Evolutionary conservation across 2,888 invertebrate species (phyloP).

Genomic region (Synergus gifuensis): DNA sequence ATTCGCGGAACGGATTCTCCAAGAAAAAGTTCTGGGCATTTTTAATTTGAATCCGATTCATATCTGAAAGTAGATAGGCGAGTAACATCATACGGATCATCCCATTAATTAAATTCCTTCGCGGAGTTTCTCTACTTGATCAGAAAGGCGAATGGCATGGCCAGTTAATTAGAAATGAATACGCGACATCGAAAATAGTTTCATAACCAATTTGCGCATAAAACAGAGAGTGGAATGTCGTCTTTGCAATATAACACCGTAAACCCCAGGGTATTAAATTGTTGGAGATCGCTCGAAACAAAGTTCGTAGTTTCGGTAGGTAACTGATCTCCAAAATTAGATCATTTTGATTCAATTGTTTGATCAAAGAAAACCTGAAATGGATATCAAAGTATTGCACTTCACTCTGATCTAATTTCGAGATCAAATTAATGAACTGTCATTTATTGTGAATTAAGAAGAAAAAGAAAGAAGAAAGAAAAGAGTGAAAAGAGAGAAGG

Average conservation of each 20-base stretch:
- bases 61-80: constrained; percentile 64
- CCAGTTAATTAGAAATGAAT: constrained; percentile 66
- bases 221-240: constrained; percentile 58
- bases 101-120: constrained; percentile 75
- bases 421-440: no score
- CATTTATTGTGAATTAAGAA: background rate
- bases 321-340: no score
- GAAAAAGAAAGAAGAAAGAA: constrained; percentile 34
- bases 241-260: constrained; percentile 48
- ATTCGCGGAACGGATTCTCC: constrained; percentile 61
- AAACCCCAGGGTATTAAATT: no score
- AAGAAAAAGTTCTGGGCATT: constrained; percentile 69
- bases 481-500: constrained; percentile 35
- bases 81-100: constrained; percentile 71
- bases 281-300: no score
- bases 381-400: no score
- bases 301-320: no score
- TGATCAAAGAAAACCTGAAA: no score
- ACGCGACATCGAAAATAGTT: constrained; percentile 68
- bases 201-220: constrained; percentile 64
- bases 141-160: constrained; percentile 50
- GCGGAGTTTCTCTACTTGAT: constrained; percentile 58
- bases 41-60: constrained; percentile 73
- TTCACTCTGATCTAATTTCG: no score
- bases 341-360: no score